phyloP scores from a whole-genome alignment of 1,140 invertebrate species.

The Meloidogyne exigua region DNA sequence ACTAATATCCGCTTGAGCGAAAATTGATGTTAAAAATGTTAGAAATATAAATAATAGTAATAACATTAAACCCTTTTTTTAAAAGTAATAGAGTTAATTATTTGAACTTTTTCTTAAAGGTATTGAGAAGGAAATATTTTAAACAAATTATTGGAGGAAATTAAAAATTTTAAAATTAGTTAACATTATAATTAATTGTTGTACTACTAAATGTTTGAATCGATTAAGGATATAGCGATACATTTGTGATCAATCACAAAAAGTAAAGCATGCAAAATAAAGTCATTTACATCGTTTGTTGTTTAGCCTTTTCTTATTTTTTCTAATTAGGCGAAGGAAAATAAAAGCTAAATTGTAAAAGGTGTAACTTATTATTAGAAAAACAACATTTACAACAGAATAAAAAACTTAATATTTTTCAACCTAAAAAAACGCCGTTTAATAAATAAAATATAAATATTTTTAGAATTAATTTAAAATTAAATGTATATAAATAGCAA shows the following conservation, averaged over 20 bases:
- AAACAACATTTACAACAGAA: too few species aligned
- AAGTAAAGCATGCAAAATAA: background rate
- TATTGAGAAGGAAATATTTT: too few species aligned
- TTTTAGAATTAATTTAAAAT: too few species aligned
- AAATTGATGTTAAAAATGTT: background rate
- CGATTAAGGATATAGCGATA: slow-evolving; percentile 1
- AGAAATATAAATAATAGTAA: slow-evolving; percentile 5
- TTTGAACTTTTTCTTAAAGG: too few species aligned
- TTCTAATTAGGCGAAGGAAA: slow-evolving; percentile 6
- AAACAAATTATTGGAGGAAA: too few species aligned
- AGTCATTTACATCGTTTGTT: slow-evolving; percentile 7
- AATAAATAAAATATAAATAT: too few species aligned
- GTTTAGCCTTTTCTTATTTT: background rate
- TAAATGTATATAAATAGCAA: too few species aligned
- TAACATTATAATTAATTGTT: background rate
- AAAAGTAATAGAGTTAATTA: background rate
- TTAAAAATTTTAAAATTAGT: too few species aligned
- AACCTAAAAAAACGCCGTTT: too few species aligned
- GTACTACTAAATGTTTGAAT: background rate
- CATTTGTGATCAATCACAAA: slow-evolving; percentile 2
- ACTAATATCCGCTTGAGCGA: slow-evolving; percentile 34
- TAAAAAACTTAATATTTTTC: too few species aligned
- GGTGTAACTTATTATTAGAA: background rate
- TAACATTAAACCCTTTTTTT: background rate
- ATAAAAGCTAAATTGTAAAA: background rate